Conservation (phyloP, 2,797 vertebrate genomes). For the Holocentrus rufus region DNA sequence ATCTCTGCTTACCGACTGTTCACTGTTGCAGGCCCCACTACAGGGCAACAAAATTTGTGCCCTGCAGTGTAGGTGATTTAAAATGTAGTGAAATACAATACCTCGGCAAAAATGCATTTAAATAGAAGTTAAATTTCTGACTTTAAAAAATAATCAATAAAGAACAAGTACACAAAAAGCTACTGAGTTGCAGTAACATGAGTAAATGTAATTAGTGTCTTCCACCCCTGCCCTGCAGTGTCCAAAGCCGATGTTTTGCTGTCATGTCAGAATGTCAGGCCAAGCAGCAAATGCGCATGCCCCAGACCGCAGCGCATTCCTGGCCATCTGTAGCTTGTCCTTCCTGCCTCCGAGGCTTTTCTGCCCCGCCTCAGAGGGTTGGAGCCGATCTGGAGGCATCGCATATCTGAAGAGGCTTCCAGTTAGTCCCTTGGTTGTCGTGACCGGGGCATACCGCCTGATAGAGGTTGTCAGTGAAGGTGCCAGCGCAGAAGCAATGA, state of each 20-base stretch:
- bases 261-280: constrained; percentile 31
- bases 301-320: background rate
- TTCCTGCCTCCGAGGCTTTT: background rate
- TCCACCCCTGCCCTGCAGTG: background rate
- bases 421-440: constrained; percentile 73
- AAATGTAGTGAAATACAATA: no score
- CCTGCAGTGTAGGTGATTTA: no score
- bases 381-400: constrained; percentile 60
- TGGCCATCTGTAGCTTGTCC: background rate
- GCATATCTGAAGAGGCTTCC: constrained; percentile 67
- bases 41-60: no score
- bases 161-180: no score
- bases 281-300: background rate
- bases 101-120: no score
- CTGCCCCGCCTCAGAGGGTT: constrained; percentile 52
- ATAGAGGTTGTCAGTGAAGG: constrained; percentile 62
- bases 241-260: background rate
- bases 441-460: constrained; percentile 73
- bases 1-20: no score
- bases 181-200: no score
- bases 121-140: no score
- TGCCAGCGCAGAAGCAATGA: constrained; percentile 70
- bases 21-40: no score
- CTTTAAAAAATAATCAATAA: no score
- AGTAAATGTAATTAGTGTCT: no score